These are phyloP conservation scores for Pristionchus exspectatus DNA, from an alignment of 2,888 invertebrate species.

Conservation along the genomic window DNA sequence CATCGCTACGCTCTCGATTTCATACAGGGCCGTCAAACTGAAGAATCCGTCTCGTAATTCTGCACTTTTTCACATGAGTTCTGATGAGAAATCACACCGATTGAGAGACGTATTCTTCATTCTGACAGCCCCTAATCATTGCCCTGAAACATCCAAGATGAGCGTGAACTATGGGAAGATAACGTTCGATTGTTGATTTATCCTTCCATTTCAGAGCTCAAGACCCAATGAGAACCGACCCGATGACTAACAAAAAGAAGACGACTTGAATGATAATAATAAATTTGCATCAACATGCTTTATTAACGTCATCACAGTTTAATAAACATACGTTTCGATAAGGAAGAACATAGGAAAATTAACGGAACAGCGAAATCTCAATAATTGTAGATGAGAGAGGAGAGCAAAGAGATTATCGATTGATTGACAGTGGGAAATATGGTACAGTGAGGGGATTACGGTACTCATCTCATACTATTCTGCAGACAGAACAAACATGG, in stretches of 20 bases:
- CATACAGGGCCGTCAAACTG: neutral
- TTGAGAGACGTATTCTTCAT: neutral
- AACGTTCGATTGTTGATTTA: neutral
- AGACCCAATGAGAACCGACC: neutral
- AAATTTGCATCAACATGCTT: neutral
- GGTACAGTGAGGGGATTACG: neutral
- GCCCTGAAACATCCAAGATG: neutral
- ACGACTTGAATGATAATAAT: neutral
- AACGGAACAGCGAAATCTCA: neutral
- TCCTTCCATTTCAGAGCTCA: neutral
- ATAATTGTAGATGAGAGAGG: constrained; percentile 8
- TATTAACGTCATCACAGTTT: neutral
- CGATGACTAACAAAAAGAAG: neutral
- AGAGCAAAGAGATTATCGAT: constrained; percentile 42
- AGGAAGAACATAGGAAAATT: neutral
- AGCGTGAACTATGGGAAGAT: neutral
- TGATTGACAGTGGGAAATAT: constrained; percentile 1
- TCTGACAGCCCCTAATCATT: neutral
- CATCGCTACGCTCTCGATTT: neutral
- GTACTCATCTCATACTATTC: constrained; percentile 22
- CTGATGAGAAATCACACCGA: neutral
- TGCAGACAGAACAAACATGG: neutral
- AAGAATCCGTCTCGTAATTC: neutral
- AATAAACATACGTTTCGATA: neutral
- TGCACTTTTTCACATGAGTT: too few relatives aligned